Evolutionary conservation across 2,797 vertebrate species (phyloP).

Genomic region (Dendrocincla tyrannina): DNA sequence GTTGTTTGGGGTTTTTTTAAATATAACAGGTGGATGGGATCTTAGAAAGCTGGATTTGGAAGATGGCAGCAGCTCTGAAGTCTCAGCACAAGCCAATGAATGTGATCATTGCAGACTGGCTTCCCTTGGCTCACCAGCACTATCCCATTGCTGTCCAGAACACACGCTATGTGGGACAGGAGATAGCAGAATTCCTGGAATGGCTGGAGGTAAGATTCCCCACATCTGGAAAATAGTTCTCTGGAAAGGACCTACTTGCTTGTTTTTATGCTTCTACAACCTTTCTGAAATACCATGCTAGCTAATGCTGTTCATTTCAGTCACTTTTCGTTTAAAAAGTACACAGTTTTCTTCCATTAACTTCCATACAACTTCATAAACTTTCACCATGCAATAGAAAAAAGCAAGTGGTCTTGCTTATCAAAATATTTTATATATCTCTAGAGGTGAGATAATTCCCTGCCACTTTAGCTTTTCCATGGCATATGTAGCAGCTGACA

Average conservation of each 20-base stretch:
- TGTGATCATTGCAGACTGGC: slow-evolving; percentile 88
- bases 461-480: not conserved
- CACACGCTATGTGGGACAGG: slow-evolving; percentile 84
- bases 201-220: slow-evolving; percentile 84
- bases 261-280: not conserved
- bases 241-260: not conserved
- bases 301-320: not conserved
- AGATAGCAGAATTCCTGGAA: slow-evolving; percentile 85
- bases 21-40: slow-evolving; percentile 85
- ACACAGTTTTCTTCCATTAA: not conserved
- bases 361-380: not conserved
- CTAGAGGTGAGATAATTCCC: not conserved
- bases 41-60: slow-evolving; percentile 87
- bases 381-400: not conserved
- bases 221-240: not conserved
- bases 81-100: slow-evolving; percentile 77
- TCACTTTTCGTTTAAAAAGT: not conserved
- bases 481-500: not conserved
- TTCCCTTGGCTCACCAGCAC: slow-evolving; percentile 83
- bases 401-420: not conserved
- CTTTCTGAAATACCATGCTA: not conserved
- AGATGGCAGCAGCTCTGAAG: slow-evolving; percentile 83
- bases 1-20: not conserved
- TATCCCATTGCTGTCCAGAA: slow-evolving; percentile 86
- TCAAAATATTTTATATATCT: not conserved